Base-by-base conservation (phyloP, 2,113 vertebrate genomes). In the Colaptes auratus region DNA sequence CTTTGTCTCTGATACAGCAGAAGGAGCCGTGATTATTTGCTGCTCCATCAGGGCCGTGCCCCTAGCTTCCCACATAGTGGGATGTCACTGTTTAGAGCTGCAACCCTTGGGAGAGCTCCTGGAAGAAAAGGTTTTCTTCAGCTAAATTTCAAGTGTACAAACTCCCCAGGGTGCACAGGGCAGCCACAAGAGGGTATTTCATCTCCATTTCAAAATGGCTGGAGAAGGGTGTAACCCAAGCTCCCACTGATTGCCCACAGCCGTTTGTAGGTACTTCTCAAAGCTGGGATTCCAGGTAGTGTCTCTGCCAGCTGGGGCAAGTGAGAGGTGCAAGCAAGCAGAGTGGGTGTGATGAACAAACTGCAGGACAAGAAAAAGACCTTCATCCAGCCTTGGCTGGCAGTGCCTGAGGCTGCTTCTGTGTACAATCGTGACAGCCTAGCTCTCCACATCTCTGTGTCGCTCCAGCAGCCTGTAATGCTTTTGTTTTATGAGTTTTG, bases 361-460 rank as follows among this genome's bases (percentile, higher is more conserved):
- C 3, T 3, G 10, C 19, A 55, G 73, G 24, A 69, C n/a, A 52
- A 63, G 17, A 25, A 16, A 52, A 73, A 55, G 35, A 69, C 44
- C 36, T 60, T 3, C 1, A 28, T 83, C 72, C 52, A 75, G 42
- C 42, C 8, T 36, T 69, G 8, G 10, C 25, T 5, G 1, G 10
- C 5, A 9, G 18, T 15, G 35, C 23, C 50, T 24, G 59, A 70
- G 55, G 12, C 55, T 63, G 16, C 44, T 31, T 31, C 31, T 24
- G n/a, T 42, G 66, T 39, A 69, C 50, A 63, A 8, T 17, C 0
- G 0, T 14, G 27, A 21, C 11, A 35, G 11, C 25, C 16, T 35
- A 36, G 46, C 23, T 8, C 19, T 73, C 39, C 3, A 0, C 2
- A 0, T 52, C n/a, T 23, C 60, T 3, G 0, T 25, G 18, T 63